Base-by-base conservation (phyloP, 2,113 vertebrate species). In the Chlorocebus sabaeus region DNA sequence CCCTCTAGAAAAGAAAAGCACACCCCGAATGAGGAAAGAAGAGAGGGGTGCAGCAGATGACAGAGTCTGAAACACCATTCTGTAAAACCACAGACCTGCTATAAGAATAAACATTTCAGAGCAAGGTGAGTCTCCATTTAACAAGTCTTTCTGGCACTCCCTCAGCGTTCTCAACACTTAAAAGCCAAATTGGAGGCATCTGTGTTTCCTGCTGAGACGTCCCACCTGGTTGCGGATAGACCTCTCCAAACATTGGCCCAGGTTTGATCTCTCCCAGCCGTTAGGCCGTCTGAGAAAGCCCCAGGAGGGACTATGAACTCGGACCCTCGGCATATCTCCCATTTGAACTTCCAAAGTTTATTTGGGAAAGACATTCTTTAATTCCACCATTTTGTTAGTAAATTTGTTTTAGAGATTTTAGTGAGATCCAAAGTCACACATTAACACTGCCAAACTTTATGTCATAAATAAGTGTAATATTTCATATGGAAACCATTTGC, bases 191-290 rank as follows among this genome's bases (percentile, higher is more conserved):
- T 92, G 67, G 80, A 97, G 97, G 92, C 96, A 83, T 98, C 92
- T 93, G 95, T 87, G 91, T 97, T 94, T 94, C 92, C 88, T 70
- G 64, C 92, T 98, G 98, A 98, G 82, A 76, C 30, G 43, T 98
- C 95, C 97, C 98, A 98, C 97, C 98, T 98, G 98, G 90, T 76
- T 90, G 92, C 75, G 12, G 2, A 92, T 93, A 83, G 88, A 45
- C 16, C 45, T 96, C 97, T 98, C 96, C 96, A 98, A 98, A 98
- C 96, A 98, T 2, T 91, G 92, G 73, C 81, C 95, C 84, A 85
- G 88, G 96, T 93, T 98, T 98, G 97, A 98, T 96, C 80, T 75
- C 90, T 97, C 94, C 96, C 98, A 98, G 97, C 97, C 97, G 97
- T 89, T 95, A 1, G 50, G 72, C 59, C 16, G 40, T 82, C 90